Evolutionary conservation across 1,140 invertebrate genomes (phyloP).

Genomic region (Drosophila nannoptera): DNA sequence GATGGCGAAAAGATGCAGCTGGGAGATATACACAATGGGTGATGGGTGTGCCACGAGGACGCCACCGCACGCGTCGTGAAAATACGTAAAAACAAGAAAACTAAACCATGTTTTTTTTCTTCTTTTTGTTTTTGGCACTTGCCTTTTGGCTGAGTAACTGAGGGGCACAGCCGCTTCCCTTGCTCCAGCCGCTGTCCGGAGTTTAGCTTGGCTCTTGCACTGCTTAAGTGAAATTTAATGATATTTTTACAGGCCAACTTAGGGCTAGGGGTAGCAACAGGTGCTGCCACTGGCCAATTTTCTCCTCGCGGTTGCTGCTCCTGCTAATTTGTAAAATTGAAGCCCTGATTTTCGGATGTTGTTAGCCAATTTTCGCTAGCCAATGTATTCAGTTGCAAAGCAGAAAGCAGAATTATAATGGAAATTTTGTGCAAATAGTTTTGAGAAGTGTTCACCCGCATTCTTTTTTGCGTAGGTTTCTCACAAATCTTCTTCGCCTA

Average conservation of each 20-base stretch:
- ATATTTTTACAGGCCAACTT: conserved; percentile 52
- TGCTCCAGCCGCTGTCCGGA: conserved; percentile 15
- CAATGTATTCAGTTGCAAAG: conserved; percentile 9
- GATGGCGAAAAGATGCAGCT: conserved; percentile 39
- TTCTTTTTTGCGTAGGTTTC: conserved; percentile 29
- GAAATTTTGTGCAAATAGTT: background rate
- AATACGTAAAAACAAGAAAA: conserved; percentile 54
- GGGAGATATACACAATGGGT: conserved; percentile 16
- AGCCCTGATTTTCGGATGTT: conserved; percentile 53
- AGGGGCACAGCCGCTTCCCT: conserved; percentile 3
- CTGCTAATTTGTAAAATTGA: conserved; percentile 63
- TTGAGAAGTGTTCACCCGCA: conserved; percentile 6
- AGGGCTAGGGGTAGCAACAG: conserved; percentile 48
- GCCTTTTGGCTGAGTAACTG: conserved; percentile 34
- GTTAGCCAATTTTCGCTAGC: conserved; percentile 16
- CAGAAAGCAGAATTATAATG: background rate
- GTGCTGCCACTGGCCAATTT: conserved; percentile 46
- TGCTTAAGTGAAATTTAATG: conserved; percentile 74
- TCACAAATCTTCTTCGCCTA: conserved; percentile 28
- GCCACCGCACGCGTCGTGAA: conserved; percentile 42
- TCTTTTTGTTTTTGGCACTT: conserved; percentile 59
- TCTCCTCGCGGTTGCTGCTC: conserved; percentile 18
- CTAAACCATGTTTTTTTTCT: conserved; percentile 38
- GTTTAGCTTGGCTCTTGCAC: conserved; percentile 41
- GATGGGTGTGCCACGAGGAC: conserved; percentile 23